Evolutionary conservation across 1,140 invertebrate genomes (phyloP).

Genomic region (Nasonia vitripennis): DNA sequence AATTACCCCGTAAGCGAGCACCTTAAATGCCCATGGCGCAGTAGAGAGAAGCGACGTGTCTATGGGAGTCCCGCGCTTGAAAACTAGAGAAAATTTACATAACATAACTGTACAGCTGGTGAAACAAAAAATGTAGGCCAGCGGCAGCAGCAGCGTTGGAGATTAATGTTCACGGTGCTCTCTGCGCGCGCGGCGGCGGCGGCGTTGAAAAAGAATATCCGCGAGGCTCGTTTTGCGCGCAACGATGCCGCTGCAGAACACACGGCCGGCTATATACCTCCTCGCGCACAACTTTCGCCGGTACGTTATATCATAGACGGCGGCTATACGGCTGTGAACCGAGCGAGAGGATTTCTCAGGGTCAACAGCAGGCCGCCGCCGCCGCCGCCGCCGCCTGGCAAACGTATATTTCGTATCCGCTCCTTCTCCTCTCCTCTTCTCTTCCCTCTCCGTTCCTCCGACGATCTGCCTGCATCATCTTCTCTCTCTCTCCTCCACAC

Average conservation of each 20-base stretch:
- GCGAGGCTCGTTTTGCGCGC: not conserved
- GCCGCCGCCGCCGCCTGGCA: slow-evolving; percentile 43
- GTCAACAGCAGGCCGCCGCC: slow-evolving; percentile 55
- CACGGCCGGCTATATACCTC: slow-evolving; percentile 15
- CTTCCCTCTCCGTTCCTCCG: slow-evolving; percentile 51
- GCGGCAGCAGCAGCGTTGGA: not conserved
- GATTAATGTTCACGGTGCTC: slow-evolving; percentile 9
- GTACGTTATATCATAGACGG: slow-evolving; percentile 51
- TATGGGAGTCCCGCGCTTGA: not conserved
- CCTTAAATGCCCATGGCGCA: not conserved
- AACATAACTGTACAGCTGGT: slow-evolving; percentile 40
- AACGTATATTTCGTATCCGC: slow-evolving; percentile 48
- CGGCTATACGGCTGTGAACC: slow-evolving; percentile 10
- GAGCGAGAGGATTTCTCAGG: slow-evolving; percentile 55
- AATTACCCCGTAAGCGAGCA: slow-evolving; percentile 1
- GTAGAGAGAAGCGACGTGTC: not conserved
- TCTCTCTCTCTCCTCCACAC: not conserved
- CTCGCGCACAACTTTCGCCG: slow-evolving; percentile 43
- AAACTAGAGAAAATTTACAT: slow-evolving; percentile 23
- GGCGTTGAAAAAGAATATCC: slow-evolving; percentile 1
- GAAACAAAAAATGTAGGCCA: slow-evolving; percentile 41
- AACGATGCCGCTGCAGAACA: not conserved
- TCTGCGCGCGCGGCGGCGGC: not conserved
- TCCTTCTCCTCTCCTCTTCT: slow-evolving; percentile 47
- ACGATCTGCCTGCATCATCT: slow-evolving; percentile 1